Evolutionary conservation across 1,140 invertebrate species (phyloP), one percentile per base, ranked within the genome.

Genomic region (Semibalanus balanoides): DNA sequence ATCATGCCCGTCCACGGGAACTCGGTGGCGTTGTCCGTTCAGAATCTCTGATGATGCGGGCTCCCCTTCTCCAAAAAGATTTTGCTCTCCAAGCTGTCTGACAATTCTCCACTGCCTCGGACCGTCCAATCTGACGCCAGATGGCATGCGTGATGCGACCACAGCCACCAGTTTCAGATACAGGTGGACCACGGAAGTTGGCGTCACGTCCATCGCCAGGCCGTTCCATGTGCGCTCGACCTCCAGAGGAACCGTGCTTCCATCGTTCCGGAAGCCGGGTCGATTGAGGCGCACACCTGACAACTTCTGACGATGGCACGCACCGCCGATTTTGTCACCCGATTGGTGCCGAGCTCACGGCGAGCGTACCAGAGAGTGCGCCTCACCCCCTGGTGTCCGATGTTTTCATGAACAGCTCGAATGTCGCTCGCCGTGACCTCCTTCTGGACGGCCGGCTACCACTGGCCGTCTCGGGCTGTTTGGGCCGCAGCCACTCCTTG

Each of bases 31-130:
- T 40, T 74, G 64, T 76, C 69, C 9, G 76, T 76, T n/a, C 11
- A 76, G 64, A 14, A 76, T 43, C 43, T 74, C 76, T 9, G 7
- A 3, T 0, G 76, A n/a, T n/a, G n/a, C n/a, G 76, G n/a, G n/a
- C 72, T 70, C 22, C 31, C 75, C n/a, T 70, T 25, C 28, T 74
- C 75, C 70, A 72, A 72, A 17, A 76, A 76, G 31, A 76, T n/a
- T n/a, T n/a, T 31, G 28, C 25, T 74, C 28, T 76, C 17, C 30
- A 76, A n/a, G n/a, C 9, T 19, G 17, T 35, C 0, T 51, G 64
- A 74, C 29, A 22, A 76, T 76, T 30, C 29, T 19, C 30, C 29
- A 1, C 71, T 3, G 76, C 28, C 30, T 76, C 71, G 73, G 7
- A 7, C n/a, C 71, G 71, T 25, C 43, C 14, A 75, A 5, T 76